A percentile compares a stretch with the other conserved stretches of the same genome.
These are phyloP conservation scores for Brachyrhaphis roseni DNA, from an alignment of 2,797 vertebrate genomes.

Conservation along the genomic window DNA sequence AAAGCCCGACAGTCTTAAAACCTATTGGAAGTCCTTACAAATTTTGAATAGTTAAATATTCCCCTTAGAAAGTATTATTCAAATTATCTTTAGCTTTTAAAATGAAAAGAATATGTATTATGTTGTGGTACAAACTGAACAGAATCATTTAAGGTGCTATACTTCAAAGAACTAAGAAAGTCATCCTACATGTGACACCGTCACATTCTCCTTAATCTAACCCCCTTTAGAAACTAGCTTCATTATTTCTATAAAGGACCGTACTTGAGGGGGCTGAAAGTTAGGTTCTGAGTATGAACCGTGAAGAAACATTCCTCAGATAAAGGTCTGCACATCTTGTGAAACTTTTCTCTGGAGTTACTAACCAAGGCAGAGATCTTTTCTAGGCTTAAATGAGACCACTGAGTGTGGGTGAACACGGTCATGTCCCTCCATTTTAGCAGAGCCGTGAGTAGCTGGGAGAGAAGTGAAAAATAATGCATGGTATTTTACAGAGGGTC, in stretches of 20 bases:
- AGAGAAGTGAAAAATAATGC: constrained; percentile 3
- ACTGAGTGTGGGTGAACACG: neutral
- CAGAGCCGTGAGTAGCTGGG: neutral
- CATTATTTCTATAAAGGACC: neutral
- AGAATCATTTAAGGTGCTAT: neutral
- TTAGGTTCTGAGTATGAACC: neutral
- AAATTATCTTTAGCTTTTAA: neutral
- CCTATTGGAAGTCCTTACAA: neutral
- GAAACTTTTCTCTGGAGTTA: neutral
- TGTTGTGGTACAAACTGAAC: neutral
- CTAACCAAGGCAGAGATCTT: neutral
- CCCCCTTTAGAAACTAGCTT: neutral
- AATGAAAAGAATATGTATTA: neutral
- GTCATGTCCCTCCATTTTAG: constrained; percentile 1
- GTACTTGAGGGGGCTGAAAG: neutral
- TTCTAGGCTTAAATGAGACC: neutral
- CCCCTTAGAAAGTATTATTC: neutral
- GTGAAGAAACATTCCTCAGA: neutral
- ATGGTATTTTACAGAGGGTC: neutral
- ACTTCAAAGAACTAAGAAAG: neutral
- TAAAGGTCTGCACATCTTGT: neutral
- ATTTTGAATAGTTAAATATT: neutral
- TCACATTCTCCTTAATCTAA: neutral
- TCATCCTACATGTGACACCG: neutral
- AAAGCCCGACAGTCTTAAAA: neutral